Evolutionary conservation across 1,140 invertebrate genomes (phyloP).

Genomic region (Ceratina japonica): DNA sequence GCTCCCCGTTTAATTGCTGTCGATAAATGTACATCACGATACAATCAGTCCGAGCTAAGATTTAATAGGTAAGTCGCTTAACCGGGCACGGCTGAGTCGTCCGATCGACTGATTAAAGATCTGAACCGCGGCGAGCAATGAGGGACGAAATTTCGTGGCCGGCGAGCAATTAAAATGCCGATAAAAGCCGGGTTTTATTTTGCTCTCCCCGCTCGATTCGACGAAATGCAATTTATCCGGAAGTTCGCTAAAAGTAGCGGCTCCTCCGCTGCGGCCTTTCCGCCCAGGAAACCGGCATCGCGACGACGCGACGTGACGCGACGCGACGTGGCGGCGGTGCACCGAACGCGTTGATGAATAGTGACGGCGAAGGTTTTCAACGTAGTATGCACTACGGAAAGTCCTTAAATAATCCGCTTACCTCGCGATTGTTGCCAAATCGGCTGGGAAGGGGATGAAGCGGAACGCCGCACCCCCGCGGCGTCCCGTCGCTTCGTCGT

Average conservation of each 20-base stretch:
- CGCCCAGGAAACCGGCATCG: background rate
- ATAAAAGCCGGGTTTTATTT: constrained; percentile 34
- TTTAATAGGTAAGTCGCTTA: background rate
- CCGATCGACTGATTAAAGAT: background rate
- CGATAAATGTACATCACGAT: background rate
- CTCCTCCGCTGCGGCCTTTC: background rate
- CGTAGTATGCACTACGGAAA: constrained; percentile 32
- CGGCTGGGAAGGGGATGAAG: constrained; percentile 11
- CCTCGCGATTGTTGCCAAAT: constrained; percentile 48
- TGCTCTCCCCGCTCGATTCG: background rate
- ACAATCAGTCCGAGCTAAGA: background rate
- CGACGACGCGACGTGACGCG: too few relatives aligned
- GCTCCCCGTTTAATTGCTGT: background rate
- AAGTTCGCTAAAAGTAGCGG: constrained; percentile 24
- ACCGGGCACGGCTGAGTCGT: background rate
- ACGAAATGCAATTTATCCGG: constrained; percentile 33
- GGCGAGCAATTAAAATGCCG: constrained; percentile 30
- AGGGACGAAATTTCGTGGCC: background rate
- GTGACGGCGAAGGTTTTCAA: constrained; percentile 4
- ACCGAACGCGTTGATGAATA: constrained; percentile 20
- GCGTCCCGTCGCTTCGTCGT: background rate
- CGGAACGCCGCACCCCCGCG: background rate
- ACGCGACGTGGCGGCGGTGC: too few relatives aligned
- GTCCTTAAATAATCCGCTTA: constrained; percentile 53
- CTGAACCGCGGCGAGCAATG: background rate